Base-by-base conservation (phyloP, 2,888 invertebrate species). In the Argynnis bischoffii region DNA sequence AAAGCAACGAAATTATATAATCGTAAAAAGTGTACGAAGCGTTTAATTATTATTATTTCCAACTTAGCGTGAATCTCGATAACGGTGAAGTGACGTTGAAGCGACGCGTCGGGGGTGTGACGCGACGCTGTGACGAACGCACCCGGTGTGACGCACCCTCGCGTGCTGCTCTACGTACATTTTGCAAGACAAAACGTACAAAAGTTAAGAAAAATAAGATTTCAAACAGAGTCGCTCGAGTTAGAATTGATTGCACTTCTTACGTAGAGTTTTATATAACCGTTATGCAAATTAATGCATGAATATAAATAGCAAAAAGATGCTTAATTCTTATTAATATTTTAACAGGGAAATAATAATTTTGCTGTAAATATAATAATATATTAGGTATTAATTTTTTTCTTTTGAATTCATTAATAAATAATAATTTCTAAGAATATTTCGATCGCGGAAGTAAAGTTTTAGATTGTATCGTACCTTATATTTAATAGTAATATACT, bases 91-190 rank as follows among this genome's bases (percentile, higher is more conserved):
- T 69, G 63, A 64, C 69, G 69, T 71, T 70, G 72, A 70, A 65
- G 73, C 65, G 73, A 60, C 61, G 66, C 67, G 61, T 54, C 59
- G 64, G 77, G 76, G 78, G 79, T 77, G 81, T 82, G 80, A 77
- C 64, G 74, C 56, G 67, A 31, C 35, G 35, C 8, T 50, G 79
- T 81, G 83, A 80, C 81, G 83, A 72, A 67, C 69, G 63, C 69
- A 69, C 72, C 73, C 72, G 73, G 59, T 60, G 75, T 84, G 86
- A 86, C 85, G 87, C 80, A 78, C 75, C 79, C 77, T 71, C 60
- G 75, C 76, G 72, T 72, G 70, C 53, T 35, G 60, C 63, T 26
- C 50, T 61, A 65, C 16, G 50, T 64, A 51, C 67, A 31, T 67
- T 66, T 69, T 64, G 63, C 69, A 66, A 75, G 73, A 72, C 74